phyloP scores from a whole-genome alignment of 1,140 invertebrate species.

The Apocrypta bakeri region DNA sequence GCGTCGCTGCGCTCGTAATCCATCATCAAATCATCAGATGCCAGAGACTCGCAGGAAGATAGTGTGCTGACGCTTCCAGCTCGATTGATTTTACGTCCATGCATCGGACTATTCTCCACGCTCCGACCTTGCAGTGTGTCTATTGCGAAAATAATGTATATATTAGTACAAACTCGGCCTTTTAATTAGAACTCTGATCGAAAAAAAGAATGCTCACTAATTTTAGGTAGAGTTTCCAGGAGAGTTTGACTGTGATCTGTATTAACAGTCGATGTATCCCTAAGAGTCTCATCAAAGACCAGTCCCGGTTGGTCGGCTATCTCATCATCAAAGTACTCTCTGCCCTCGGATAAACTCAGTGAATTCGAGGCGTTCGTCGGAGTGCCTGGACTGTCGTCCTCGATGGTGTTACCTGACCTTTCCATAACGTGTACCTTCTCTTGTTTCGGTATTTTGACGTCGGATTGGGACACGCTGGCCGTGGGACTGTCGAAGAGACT shows the following conservation, averaged over 20 bases:
- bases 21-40: slow-evolving; percentile 89
- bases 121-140: slow-evolving; percentile 54
- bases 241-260: slow-evolving; percentile 68
- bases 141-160: slow-evolving; percentile 45
- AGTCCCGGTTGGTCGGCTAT: slow-evolving; percentile 92
- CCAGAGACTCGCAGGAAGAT: slow-evolving; percentile 85
- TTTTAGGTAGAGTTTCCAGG: slow-evolving; percentile 64
- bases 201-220: slow-evolving; percentile 63
- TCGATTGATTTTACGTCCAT: slow-evolving; percentile 72
- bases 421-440: slow-evolving; percentile 72
- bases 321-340: slow-evolving; percentile 89
- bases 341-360: slow-evolving; percentile 81
- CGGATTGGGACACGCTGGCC: slow-evolving; percentile 72
- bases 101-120: slow-evolving; percentile 69
- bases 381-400: slow-evolving; percentile 80
- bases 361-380: slow-evolving; percentile 87
- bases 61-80: slow-evolving; percentile 83
- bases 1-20: slow-evolving; percentile 84
- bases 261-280: slow-evolving; percentile 59
- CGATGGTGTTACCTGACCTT: slow-evolving; percentile 69
- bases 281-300: slow-evolving; percentile 80
- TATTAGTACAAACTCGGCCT: too few relatives aligned
- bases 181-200: too few relatives aligned
- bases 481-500: slow-evolving; percentile 83
- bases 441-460: slow-evolving; percentile 63